These are phyloP conservation scores for Linyphia triangularis DNA, from an alignment of 2,888 invertebrate genomes.

Conservation along the genomic window DNA sequence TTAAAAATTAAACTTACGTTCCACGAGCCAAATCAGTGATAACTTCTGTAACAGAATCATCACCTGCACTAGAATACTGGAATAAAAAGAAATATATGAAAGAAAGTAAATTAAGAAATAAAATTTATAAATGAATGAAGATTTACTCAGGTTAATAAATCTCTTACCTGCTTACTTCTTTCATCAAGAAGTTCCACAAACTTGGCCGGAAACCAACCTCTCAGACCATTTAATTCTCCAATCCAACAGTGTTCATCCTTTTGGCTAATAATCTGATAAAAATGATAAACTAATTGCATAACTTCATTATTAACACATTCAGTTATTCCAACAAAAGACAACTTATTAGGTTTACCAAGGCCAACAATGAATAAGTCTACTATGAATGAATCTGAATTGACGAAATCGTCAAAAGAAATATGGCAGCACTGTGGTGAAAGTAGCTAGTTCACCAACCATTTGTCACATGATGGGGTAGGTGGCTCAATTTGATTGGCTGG, in stretches of 20 bases:
- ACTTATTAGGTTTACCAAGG: no score
- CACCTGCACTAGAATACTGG: constrained; percentile 89
- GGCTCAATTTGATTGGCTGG: no score
- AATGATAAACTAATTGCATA: no score
- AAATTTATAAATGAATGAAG: not conserved
- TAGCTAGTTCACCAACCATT: no score
- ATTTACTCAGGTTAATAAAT: not conserved
- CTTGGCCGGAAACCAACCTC: constrained; percentile 97
- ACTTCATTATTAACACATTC: no score
- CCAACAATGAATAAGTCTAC: no score
- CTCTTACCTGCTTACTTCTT: constrained; percentile 86
- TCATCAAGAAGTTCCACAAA: constrained; percentile 98
- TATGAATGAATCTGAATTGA: no score
- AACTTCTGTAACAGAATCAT: constrained; percentile 97
- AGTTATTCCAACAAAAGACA: no score
- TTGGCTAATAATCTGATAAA: constrained; percentile 87
- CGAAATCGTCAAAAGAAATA: no score
- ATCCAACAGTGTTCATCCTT: constrained; percentile 99
- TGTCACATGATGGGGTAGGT: no score
- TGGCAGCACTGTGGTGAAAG: no score
- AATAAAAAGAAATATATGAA: constrained; percentile 19
- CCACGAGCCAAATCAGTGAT: constrained; percentile 98
- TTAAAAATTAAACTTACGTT: constrained; percentile 80
- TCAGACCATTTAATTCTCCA: constrained; percentile 95
- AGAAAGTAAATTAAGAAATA: not conserved